Percentiles rank a stretch among this genome's conserved stretches.
phyloP scores from a whole-genome alignment of 2,888 invertebrate genomes.

The Eupeodes luniger region DNA sequence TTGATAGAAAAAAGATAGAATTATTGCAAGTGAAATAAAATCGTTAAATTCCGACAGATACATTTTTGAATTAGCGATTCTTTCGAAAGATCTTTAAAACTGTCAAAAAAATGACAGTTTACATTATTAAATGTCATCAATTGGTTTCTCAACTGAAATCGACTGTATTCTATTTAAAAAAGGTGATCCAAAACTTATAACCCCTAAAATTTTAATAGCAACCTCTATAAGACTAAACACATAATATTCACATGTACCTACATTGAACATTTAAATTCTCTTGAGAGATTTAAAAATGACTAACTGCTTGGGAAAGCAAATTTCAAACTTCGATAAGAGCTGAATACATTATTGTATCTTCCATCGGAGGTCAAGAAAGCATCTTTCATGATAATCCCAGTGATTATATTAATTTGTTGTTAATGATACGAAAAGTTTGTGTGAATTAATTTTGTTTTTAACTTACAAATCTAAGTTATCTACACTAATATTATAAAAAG shows the following conservation, averaged over 20 bases:
- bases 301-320: neutral
- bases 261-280: neutral
- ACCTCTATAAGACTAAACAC: neutral
- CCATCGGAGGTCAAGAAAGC: neutral
- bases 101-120: too few species aligned
- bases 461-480: too few species aligned
- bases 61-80: too few species aligned
- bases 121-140: too few species aligned
- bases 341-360: neutral
- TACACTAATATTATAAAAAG: too few species aligned
- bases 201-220: neutral
- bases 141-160: neutral
- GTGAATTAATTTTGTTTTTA: neutral
- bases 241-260: neutral
- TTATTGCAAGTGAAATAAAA: too few species aligned
- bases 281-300: slow-evolving; percentile 11
- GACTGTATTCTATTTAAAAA: neutral
- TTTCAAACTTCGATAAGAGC: neutral
- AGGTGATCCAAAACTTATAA: neutral
- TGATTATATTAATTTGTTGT: slow-evolving; percentile 8
- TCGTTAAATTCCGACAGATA: too few species aligned
- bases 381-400: neutral
- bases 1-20: too few species aligned
- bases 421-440: neutral
- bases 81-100: too few species aligned